Base-by-base conservation (phyloP, 2,888 invertebrate genomes). In the Scaptodrosophila latifasciaeformis region DNA sequence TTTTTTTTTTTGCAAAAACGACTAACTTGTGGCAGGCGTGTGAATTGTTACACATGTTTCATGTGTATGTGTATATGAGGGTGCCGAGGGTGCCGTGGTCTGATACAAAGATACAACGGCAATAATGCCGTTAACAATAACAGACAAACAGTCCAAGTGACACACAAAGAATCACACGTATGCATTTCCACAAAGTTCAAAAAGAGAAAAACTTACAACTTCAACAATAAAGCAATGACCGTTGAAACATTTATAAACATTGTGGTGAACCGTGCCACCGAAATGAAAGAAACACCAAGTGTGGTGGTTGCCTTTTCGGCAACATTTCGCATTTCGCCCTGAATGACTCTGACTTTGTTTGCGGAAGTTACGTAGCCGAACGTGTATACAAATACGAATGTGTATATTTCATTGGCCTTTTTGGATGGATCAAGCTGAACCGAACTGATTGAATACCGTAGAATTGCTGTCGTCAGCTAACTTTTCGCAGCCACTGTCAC, bases 161-260 rank as follows among this genome's bases (percentile, higher is more conserved):
- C 51, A 59, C 43, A 46, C 53, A 42, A n/a, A n/a, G n/a, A n/a
- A n/a, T n/a, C n/a, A n/a, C n/a, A n/a, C n/a, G n/a, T 9, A 39
- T 39, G 18, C 19, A 27, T 21, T 21, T 21, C n/a, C n/a, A n/a
- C n/a, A n/a, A n/a, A 42, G 19, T 7, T 19, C 12, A 42, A 24
- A 10, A 59, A 60, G 50, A 52, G 37, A 47, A 49, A 44, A n/a
- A n/a, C n/a, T n/a, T n/a, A n/a, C 45, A 42, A 57, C 37, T 52
- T 40, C 59, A 47, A 45, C 46, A 27, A 29, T 18, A 40, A 54
- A 54, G 39, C 51, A 68, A 65, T 45, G 52, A 65, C 58, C 44
- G 45, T 34, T 47, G 50, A 66, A 69, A 70, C 70, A 67, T 74
- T 69, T 59, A 42, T 70, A 70, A 63, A 67, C 67, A 57, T 49